phyloP scores from a whole-genome alignment of 2,888 invertebrate species.

The Camptogramma bilineatum region DNA sequence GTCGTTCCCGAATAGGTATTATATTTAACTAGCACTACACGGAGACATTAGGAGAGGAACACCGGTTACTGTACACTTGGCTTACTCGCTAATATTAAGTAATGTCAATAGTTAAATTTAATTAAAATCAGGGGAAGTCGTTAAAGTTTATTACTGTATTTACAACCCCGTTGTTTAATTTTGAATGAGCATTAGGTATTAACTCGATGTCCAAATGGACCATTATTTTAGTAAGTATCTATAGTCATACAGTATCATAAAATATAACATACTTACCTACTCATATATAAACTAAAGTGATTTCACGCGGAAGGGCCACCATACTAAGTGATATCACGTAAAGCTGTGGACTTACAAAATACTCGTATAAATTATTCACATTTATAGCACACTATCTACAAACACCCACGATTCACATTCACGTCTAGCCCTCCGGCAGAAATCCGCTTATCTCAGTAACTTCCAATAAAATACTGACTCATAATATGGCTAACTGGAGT shows the following conservation, averaged over 20 bases:
- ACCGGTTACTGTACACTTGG: slow-evolving; percentile 82
- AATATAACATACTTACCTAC: slow-evolving; percentile 78
- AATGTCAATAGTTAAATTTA: slow-evolving; percentile 69
- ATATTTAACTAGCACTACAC: slow-evolving; percentile 77
- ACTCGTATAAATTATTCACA: slow-evolving; percentile 86
- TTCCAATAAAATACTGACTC: slow-evolving; percentile 84
- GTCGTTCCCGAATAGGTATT: slow-evolving; percentile 67
- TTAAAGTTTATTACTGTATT: slow-evolving; percentile 67
- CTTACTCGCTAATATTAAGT: slow-evolving; percentile 67
- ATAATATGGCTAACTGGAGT: slow-evolving; percentile 83
- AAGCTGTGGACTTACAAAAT: slow-evolving; percentile 85
- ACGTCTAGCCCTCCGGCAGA: slow-evolving; percentile 75
- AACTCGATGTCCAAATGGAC: slow-evolving; percentile 75
- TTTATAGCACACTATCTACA: slow-evolving; percentile 85
- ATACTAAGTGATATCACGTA: slow-evolving; percentile 79
- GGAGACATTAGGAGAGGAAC: slow-evolving; percentile 83
- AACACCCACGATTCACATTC: slow-evolving; percentile 76
- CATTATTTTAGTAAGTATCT: slow-evolving; percentile 53
- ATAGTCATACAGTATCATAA: slow-evolving; percentile 75
- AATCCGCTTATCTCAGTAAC: slow-evolving; percentile 72
- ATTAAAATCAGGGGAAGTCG: slow-evolving; percentile 72
- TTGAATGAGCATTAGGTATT: slow-evolving; percentile 76
- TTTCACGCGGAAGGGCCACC: slow-evolving; percentile 77
- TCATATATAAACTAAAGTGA: slow-evolving; percentile 59
- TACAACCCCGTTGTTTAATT: slow-evolving; percentile 76